Evolutionary conservation across 2,888 invertebrate species (phyloP), one percentile per base, ranked within the genome.

Genomic region (Plagiodera versicolora): DNA sequence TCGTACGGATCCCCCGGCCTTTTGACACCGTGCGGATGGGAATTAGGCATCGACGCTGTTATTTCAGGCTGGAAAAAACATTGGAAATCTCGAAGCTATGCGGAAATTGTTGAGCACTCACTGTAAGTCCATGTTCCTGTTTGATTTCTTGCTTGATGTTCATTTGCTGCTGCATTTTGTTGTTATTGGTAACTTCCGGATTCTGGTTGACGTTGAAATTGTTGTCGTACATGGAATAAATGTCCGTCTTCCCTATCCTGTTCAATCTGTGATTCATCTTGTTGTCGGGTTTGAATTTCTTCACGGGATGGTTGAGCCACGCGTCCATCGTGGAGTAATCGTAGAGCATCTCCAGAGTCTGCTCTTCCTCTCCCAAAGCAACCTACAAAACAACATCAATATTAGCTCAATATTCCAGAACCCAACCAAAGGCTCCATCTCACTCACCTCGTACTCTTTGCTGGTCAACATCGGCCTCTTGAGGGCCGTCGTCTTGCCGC

Each of bases 301-400:
- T 96, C 63, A 95, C 91, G 0, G 95, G 94, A 82, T 94, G 92
- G 79, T 94, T 90, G 75, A 94, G 84, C 95, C 94, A 95, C 46
- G 90, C 90, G 77, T 91, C 87, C 70, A 92, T 85, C 71, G 89
- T 88, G 69, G 92, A 86, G 82, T 94, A 95, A 81, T 96, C 95
- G 81, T 96, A 96, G 17, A 97, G 85, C 82, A 91, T 86, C 70
- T 91, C 89, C 67, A 91, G 84, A 58, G 89, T 86, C 71, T 88
- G 87, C 76, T 90, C 91, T 77, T 95, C 94, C 71, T 93, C 93
- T 20, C 89, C 86, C 56, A 91, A 84, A 71, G 89, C 89, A 63
- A 87, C 87, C 72, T 94, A 91, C 68, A 20, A 45, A 55, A 10
- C 14, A 32, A 53, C 48, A 30, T 19, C 28, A 48, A 24, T 14